These are phyloP conservation scores for Zelostemma sp. DNA, from an alignment of 1,140 invertebrate species.

Conservation along the genomic window DNA sequence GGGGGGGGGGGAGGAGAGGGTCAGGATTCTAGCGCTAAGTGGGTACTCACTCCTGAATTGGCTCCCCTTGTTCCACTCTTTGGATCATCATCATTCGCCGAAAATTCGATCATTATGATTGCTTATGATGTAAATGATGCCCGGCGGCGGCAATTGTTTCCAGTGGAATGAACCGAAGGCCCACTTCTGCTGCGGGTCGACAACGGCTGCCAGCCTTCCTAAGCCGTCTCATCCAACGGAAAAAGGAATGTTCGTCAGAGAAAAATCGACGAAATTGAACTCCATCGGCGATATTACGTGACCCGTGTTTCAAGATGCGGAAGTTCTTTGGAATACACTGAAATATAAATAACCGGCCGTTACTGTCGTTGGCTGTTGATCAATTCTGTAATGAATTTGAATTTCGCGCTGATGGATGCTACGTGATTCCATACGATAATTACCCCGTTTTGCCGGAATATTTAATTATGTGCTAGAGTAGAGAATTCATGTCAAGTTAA, in stretches of 20 bases:
- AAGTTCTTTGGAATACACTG: not conserved
- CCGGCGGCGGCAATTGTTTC: constrained; percentile 69
- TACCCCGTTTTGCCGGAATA: too few relatives aligned
- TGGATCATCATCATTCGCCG: constrained; percentile 69
- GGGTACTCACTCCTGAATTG: constrained; percentile 70
- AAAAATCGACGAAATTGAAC: constrained; percentile 21
- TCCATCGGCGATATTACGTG: constrained; percentile 19
- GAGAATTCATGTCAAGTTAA: not conserved
- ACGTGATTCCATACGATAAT: too few relatives aligned
- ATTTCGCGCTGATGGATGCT: too few relatives aligned
- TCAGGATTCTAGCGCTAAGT: constrained; percentile 54
- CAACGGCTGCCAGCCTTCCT: constrained; percentile 16
- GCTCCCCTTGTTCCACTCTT: constrained; percentile 63
- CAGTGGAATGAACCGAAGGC: constrained; percentile 57
- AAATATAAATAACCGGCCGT: not conserved
- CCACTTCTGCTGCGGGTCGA: constrained; percentile 18
- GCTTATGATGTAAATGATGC: constrained; percentile 72
- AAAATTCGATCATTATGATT: constrained; percentile 72
- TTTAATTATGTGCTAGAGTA: too few relatives aligned
- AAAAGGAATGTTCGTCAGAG: constrained; percentile 29
- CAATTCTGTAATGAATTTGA: too few relatives aligned
- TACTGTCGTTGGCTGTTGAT: too few relatives aligned
- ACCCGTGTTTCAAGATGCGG: constrained; percentile 8
- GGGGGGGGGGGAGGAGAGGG: constrained; percentile 19
- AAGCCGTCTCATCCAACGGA: constrained; percentile 4